Evolutionary conservation across 2,888 invertebrate genomes (phyloP), one percentile per base, ranked within the genome.

Genomic region (Salpingus planirostris): DNA sequence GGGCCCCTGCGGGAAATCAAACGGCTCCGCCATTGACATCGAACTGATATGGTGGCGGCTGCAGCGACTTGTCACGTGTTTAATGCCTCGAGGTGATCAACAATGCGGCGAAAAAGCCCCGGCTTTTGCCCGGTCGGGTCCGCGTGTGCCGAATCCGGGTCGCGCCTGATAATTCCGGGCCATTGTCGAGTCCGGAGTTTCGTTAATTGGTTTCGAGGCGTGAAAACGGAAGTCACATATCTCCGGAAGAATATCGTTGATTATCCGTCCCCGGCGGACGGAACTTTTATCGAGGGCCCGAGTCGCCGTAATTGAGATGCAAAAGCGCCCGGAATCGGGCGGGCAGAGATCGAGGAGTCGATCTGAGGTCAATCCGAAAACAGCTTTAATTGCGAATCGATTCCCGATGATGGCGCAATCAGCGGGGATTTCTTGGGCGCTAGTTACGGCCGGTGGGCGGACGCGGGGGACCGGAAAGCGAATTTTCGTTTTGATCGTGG

Each of bases 1-100:
- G 24, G 23, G 28, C 30, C 29, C 48, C 40, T 47, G 14, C 28
- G 50, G 50, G 50, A 50, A 50, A 50, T 50, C 48, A 50, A 46
- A 50, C 48, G 39, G 38, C 30, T 36, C 43, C 37, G 38, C 38
- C 38, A 47, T 44, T 47, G 46, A 47, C 45, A 41, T 38, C 41
- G 42, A 43, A 45, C 44, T 48, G 47, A 47, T 50, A 48, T 33
- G 38, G 38, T 35, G 34, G 31, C 29, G 24, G 31, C 22, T 29
- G 18, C 25, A 25, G 34, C 24, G 33, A 36, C 40, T 36, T 41
- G 38, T 36, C 39, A 35, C 38, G 33, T 32, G 32, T 25, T 25
- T 36, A 41, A 41, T 38, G 38, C 24, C 30, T 38, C 37, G 22
- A 27, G 15, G 13, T 26, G 24, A 40, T 37, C 37, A 37, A 28